phyloP scores from a whole-genome alignment of 37 sponge, comb jelly and placozoan genomes.

The Lycopodina hypogea region DNA sequence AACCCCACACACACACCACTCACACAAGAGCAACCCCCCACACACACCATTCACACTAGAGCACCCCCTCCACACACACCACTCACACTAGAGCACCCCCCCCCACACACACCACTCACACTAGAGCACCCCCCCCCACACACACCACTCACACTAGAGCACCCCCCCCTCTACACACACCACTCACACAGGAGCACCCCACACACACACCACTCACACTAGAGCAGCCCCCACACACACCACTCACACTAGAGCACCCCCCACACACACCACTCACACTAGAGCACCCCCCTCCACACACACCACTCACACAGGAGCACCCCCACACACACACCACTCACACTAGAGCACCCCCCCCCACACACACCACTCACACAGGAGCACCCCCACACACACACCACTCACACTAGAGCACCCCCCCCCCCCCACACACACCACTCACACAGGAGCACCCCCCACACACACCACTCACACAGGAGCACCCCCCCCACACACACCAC shows the following conservation, averaged over 20 bases:
- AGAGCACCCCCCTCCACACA: constrained; percentile 6
- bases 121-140: constrained; percentile 2
- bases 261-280: too few relatives aligned
- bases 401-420: not conserved
- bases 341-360: not conserved
- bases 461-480: not conserved
- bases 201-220: constrained; percentile 1
- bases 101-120: constrained; percentile 2
- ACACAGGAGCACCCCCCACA: not conserved
- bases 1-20: constrained; percentile 9
- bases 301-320: not conserved
- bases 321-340: constrained; percentile 9
- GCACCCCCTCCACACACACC: constrained; percentile 3
- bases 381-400: too few relatives aligned
- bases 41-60: not conserved
- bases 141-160: not conserved
- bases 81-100: not conserved
- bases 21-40: not conserved
- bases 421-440: constrained; percentile 9
- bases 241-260: too few relatives aligned
- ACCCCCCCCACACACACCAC: constrained; percentile 4
- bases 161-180: constrained; percentile 4
- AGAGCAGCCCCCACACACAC: constrained; percentile 8
- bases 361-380: too few relatives aligned
- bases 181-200: not conserved